These are phyloP conservation scores for Aotus griseimembra DNA, from an alignment of 2,797 vertebrate species.

Conservation along the genomic window DNA sequence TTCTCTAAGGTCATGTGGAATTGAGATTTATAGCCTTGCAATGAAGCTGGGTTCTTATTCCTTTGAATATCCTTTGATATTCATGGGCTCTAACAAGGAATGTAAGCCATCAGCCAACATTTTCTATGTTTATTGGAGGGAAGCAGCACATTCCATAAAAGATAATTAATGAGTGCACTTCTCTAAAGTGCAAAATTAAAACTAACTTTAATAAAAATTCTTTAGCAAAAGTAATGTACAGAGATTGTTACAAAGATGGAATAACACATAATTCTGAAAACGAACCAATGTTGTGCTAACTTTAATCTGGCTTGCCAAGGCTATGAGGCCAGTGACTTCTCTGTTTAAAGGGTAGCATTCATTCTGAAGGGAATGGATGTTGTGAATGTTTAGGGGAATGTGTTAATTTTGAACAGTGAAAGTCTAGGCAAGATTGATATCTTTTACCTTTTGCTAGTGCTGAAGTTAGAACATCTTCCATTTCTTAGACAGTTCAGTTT, in stretches of 20 bases:
- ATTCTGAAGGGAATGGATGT: not conserved
- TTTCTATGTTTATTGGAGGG: not conserved
- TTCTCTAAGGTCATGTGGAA: not conserved
- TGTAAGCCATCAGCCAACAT: not conserved
- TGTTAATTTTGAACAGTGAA: not conserved
- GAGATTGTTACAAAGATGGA: not conserved
- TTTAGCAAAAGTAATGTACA: not conserved
- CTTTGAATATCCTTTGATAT: not conserved
- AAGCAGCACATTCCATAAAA: not conserved
- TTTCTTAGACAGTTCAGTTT: not conserved
- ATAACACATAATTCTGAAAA: not conserved
- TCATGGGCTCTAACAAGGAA: not conserved
- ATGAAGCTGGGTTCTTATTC: not conserved
- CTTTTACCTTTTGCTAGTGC: not conserved
- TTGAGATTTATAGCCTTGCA: not conserved
- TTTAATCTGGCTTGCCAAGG: not conserved
- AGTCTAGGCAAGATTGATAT: not conserved
- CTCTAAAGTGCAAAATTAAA: not conserved
- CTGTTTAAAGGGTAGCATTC: not conserved
- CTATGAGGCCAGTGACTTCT: not conserved
- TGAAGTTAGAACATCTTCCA: not conserved
- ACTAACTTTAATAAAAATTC: not conserved
- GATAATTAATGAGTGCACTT: not conserved
- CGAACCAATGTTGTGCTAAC: not conserved
- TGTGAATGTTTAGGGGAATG: not conserved